Evolutionary conservation across 2,113 vertebrate genomes (phyloP).

Genomic region (Mesoclemmys tuberculata): DNA sequence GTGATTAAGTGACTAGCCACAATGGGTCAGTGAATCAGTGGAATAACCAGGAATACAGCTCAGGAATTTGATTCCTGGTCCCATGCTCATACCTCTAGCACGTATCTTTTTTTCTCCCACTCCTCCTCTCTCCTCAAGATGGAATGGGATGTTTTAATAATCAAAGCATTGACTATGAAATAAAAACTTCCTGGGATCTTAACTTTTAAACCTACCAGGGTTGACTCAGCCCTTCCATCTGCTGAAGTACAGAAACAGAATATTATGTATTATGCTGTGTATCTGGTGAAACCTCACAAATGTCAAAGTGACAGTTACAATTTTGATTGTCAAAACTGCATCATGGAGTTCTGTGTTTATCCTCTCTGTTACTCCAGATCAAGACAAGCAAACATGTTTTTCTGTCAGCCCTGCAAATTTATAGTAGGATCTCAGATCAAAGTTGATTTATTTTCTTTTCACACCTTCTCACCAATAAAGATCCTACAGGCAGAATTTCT

Average conservation of each 20-base stretch:
- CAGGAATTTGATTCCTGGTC: background rate
- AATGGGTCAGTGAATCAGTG: background rate
- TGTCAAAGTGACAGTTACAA: background rate
- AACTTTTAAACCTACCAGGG: background rate
- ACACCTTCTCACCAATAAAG: background rate
- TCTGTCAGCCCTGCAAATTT: background rate
- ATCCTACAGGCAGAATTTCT: rapidly evolving
- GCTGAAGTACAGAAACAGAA: background rate
- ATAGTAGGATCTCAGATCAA: rapidly evolving
- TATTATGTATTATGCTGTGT: background rate
- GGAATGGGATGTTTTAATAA: rapidly evolving
- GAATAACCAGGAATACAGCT: background rate
- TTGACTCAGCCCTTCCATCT: background rate
- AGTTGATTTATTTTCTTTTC: background rate
- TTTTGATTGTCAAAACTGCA: background rate
- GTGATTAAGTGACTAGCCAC: background rate
- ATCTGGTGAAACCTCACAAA: background rate
- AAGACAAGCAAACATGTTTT: background rate
- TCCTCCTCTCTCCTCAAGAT: background rate
- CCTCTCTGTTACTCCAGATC: background rate
- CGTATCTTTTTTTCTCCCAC: background rate
- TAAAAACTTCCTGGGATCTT: background rate
- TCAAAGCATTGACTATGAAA: background rate
- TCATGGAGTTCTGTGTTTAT: background rate
- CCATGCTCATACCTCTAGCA: background rate